Base-by-base conservation (phyloP, 2,888 invertebrate species). In the Eilema sororculum region DNA sequence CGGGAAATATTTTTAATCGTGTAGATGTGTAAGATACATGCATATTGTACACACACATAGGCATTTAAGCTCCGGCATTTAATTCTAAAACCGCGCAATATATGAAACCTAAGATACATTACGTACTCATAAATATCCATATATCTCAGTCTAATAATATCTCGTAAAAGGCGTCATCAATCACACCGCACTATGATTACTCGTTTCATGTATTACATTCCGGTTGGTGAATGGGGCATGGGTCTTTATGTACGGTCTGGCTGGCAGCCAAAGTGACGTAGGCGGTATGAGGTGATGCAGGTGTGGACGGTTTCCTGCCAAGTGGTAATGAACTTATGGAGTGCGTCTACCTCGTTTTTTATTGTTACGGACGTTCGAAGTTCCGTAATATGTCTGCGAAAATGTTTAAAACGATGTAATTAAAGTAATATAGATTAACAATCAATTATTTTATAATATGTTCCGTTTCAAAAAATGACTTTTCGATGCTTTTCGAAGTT, bases 241-340 rank as follows among this genome's bases (percentile, higher is more conserved):
- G 78, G 78, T 79, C 77, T 78, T 80, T 83, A 84, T 84, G 84
- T 84, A 77, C 67, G 65, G 61, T 68, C 76, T 92, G 92, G 92
- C 89, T 41, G 22, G 3, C 8, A 37, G 91, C 92, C 92, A 92
- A 80, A 6, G 64, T 72, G 80, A 78, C 78, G 83, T 84, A 83
- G 84, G 81, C 71, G 70, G 67, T 57, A 62, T 77, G 86, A 90
- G 90, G 89, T 89, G 88, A 84, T 85, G 81, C 91, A 93, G 92
- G 92, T 92, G 86, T 86, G 85, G 83, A 81, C 77, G 62, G 71
- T 78, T 71, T 59, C 61, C 79, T 90, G 93, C 93, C 94, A 94
- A 90, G 91, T 91, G 94, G 91, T 93, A 94, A 93, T 95, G 94
- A 95, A 91, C 94, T 93, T 88, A 86, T 57, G 75, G 80, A 83